These are phyloP conservation scores for Pogonus chalceus DNA, from an alignment of 1,140 invertebrate species.

Conservation along the genomic window DNA sequence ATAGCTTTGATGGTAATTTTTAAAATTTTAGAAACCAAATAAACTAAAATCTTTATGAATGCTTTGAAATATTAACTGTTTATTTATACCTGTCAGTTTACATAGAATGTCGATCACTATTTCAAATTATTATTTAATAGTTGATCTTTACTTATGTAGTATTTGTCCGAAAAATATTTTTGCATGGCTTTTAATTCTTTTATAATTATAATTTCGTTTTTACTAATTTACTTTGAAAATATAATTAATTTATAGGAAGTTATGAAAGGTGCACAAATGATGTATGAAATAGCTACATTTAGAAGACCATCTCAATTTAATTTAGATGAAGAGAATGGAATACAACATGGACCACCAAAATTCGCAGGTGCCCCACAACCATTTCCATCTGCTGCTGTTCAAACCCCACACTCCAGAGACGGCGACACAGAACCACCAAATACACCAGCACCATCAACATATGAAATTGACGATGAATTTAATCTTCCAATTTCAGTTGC, in stretches of 20 bases:
- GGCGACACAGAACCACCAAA: constrained; percentile 43
- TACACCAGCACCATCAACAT: constrained; percentile 59
- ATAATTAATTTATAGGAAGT: constrained; percentile 63
- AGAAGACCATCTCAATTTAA: constrained; percentile 54
- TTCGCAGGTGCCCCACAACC: neutral
- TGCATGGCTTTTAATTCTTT: no score
- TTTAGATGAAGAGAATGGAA: constrained; percentile 27
- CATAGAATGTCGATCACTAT: no score
- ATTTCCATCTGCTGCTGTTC: neutral
- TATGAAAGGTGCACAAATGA: constrained; percentile 69
- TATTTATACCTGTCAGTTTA: no score
- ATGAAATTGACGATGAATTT: constrained; percentile 81
- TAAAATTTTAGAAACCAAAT: no score
- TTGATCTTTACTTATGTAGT: no score
- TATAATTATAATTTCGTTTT: no score
- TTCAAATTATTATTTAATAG: no score
- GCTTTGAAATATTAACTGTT: no score
- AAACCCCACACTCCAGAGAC: constrained; percentile 27
- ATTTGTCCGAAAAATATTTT: no score
- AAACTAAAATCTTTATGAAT: no score
- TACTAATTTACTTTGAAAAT: no score
- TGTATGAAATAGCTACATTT: constrained; percentile 65
- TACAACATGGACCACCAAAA: constrained; percentile 8
- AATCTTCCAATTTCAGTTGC: constrained; percentile 83
- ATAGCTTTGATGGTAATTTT: no score